These are phyloP conservation scores for Esox lucius DNA, from an alignment of 2,797 vertebrate genomes.

Conservation along the genomic window DNA sequence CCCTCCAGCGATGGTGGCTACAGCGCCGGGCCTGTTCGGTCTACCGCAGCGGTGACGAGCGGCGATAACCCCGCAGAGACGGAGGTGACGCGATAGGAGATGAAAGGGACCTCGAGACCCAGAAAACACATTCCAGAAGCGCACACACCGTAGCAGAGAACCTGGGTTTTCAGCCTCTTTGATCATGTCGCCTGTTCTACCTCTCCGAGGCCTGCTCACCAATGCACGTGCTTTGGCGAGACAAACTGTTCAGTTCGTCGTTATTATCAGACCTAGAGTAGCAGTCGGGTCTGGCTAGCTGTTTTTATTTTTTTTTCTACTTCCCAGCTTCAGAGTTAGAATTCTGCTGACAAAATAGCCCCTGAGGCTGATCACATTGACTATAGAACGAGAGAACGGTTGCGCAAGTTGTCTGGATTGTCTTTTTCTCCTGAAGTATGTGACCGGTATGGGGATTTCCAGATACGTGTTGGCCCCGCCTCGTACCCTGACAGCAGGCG, in stretches of 20 bases:
- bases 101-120: slow-evolving; percentile 40
- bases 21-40: slow-evolving; percentile 44
- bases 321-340: no score
- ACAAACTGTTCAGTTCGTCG: no score
- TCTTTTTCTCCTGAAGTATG: no score
- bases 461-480: no score
- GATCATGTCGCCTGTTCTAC: slow-evolving; percentile 38
- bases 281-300: no score
- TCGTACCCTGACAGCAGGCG: no score
- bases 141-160: slow-evolving; percentile 22
- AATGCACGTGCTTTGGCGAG: slow-evolving; percentile 37
- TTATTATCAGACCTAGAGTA: no score
- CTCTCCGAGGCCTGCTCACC: slow-evolving; percentile 43
- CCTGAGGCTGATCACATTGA: neutral
- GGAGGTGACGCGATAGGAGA: slow-evolving; percentile 37
- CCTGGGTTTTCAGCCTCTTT: slow-evolving; percentile 44
- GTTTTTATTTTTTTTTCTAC: no score
- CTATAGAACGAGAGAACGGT: no score
- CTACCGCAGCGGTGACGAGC: slow-evolving; percentile 32
- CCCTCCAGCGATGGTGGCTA: no score
- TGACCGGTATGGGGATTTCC: no score
- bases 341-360: neutral
- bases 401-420: no score
- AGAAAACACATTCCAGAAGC: slow-evolving; percentile 56
- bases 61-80: slow-evolving; percentile 53